Conservation (phyloP, 1,140 invertebrate genomes). For the Saxidomus purpurata region DNA sequence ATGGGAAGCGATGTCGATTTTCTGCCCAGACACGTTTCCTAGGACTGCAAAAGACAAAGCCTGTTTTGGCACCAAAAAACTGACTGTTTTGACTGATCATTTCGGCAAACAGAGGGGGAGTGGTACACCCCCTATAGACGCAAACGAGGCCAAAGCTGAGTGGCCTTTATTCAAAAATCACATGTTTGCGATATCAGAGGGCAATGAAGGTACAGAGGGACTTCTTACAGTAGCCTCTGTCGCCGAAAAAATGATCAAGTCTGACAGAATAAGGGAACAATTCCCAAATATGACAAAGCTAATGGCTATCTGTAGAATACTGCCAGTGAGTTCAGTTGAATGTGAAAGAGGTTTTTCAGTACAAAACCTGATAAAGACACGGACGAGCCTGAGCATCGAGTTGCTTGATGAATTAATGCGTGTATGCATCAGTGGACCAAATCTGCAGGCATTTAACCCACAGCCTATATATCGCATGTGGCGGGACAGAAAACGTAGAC, state of each 20-base stretch:
- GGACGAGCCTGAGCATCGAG: background rate
- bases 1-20: conserved; percentile 37
- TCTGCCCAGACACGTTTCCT: conserved; percentile 2
- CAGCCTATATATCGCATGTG: conserved; percentile 7
- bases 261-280: background rate
- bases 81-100: conserved; percentile 34
- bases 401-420: background rate
- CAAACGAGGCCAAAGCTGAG: background rate
- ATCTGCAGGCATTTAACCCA: background rate
- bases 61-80: conserved; percentile 26
- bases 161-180: conserved; percentile 28
- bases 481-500: background rate
- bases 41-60: conserved; percentile 29
- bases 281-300: conserved; percentile 28
- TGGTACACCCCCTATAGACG: conserved; percentile 5
- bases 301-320: conserved; percentile 21
- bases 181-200: background rate
- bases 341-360: conserved; percentile 30
- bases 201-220: background rate
- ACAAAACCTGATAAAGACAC: conserved; percentile 11
- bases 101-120: background rate
- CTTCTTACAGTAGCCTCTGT: background rate
- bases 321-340: conserved; percentile 41
- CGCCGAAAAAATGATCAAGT: conserved; percentile 2
- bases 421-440: background rate